Evolutionary conservation across 1,140 invertebrate species (phyloP).

Genomic region (Nylanderia fulva): DNA sequence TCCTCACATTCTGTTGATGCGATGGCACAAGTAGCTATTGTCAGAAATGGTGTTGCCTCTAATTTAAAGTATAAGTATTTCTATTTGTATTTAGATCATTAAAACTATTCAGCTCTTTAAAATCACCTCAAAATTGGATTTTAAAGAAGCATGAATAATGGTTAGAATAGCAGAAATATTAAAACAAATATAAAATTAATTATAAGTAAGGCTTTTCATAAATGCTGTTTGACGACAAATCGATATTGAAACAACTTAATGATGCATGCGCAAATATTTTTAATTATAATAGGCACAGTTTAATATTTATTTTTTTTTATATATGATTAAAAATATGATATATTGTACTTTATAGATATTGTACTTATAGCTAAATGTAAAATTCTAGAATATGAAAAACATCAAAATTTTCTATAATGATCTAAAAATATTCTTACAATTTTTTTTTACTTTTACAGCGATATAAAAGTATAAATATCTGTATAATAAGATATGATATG

Average conservation of each 20-base stretch:
- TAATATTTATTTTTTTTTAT: not conserved
- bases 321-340: not conserved
- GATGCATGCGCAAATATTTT: not conserved
- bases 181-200: no score
- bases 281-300: constrained; percentile 3
- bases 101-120: no score
- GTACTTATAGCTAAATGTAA: not conserved
- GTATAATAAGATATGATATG: no score
- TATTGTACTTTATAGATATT: not conserved
- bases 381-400: not conserved
- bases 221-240: no score
- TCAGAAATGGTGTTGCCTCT: not conserved
- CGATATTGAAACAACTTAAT: no score
- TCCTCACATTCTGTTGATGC: not conserved
- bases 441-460: not conserved
- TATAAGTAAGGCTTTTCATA: no score
- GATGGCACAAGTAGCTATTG: not conserved
- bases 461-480: no score
- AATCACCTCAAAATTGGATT: no score
- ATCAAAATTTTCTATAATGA: not conserved
- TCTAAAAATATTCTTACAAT: not conserved
- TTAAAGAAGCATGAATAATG: no score
- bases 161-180: no score
- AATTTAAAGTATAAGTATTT: not conserved
- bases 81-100: no score